Conservation (phyloP, 1,140 invertebrate genomes). For the Papilio glaucus region DNA sequence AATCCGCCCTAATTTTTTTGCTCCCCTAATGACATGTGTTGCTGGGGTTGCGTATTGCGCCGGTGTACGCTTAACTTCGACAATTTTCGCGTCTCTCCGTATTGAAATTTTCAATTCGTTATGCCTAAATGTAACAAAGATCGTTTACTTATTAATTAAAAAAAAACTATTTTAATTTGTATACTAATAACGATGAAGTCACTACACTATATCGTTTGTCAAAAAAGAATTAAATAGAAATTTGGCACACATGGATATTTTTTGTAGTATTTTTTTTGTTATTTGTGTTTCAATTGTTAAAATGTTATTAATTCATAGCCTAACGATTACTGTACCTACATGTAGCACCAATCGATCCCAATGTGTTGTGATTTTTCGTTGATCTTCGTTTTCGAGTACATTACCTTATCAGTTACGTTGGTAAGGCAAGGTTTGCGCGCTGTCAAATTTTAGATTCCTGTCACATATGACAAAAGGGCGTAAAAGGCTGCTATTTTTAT, state of each 20-base stretch:
- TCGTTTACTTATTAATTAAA: background rate
- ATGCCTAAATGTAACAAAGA: background rate
- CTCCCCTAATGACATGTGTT: constrained; percentile 31
- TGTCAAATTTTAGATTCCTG: background rate
- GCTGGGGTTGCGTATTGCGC: constrained; percentile 33
- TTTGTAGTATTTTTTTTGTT: background rate
- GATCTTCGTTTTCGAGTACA: background rate
- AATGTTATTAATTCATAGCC: background rate
- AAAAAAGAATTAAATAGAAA: too few relatives aligned
- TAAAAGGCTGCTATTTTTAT: too few relatives aligned
- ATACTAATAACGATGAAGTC: too few relatives aligned
- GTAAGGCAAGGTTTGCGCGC: background rate
- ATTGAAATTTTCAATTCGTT: constrained; percentile 18
- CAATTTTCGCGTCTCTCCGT: constrained; percentile 4
- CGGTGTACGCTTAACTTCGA: constrained; percentile 22
- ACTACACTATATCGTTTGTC: too few relatives aligned
- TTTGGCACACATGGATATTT: too few relatives aligned
- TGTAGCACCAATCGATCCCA: background rate
- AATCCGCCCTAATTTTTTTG: constrained; percentile 13
- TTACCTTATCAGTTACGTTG: background rate
- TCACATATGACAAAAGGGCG: background rate
- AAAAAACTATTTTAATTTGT: too few relatives aligned
- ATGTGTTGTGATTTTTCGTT: background rate
- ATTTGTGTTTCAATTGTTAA: background rate
- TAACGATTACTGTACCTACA: background rate